A percentile compares a stretch with the other conserved stretches of the same genome.
Conservation (phyloP, 2,113 vertebrate genomes). For the Oplegnathus fasciatus region DNA sequence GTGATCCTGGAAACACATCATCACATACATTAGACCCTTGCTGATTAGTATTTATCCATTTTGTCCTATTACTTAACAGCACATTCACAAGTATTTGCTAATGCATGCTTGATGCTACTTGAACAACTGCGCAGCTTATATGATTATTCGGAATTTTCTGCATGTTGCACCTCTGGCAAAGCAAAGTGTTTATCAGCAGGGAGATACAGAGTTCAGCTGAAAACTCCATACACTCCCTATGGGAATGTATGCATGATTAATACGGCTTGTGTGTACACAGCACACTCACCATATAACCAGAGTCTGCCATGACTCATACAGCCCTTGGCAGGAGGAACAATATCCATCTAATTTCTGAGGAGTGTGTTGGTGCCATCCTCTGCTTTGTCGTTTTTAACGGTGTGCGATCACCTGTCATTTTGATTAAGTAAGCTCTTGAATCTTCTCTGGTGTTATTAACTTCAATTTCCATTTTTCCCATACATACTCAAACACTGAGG, state of each 20-base stretch:
- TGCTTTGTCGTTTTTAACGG: conserved; percentile 71
- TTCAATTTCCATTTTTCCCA: conserved; percentile 72
- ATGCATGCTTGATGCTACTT: conserved; percentile 19
- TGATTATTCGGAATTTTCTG: conserved; percentile 60
- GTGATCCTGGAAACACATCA: not conserved
- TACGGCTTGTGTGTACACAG: conserved; percentile 67
- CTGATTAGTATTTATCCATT: not conserved
- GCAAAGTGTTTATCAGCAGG: conserved; percentile 70
- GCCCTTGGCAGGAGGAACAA: conserved; percentile 71
- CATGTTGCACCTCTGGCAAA: conserved; percentile 66
- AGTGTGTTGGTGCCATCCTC: conserved; percentile 50
- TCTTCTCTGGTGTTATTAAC: conserved; percentile 74
- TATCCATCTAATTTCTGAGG: conserved; percentile 74
- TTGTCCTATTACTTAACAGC: not conserved
- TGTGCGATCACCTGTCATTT: conserved; percentile 75
- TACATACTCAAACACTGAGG: conserved; percentile 46
- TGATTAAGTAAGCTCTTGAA: conserved; percentile 78
- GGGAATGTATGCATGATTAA: conserved; percentile 77
- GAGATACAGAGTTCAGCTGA: conserved; percentile 64
- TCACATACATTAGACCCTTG: not conserved
- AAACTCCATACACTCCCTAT: conserved; percentile 56
- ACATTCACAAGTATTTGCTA: conserved; percentile 1
- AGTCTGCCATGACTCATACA: conserved; percentile 71
- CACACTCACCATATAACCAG: conserved; percentile 64
- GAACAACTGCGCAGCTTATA: conserved; percentile 18